These are phyloP conservation scores for Microcaecilia unicolor DNA, from an alignment of 2,797 vertebrate genomes.

Conservation along the genomic window DNA sequence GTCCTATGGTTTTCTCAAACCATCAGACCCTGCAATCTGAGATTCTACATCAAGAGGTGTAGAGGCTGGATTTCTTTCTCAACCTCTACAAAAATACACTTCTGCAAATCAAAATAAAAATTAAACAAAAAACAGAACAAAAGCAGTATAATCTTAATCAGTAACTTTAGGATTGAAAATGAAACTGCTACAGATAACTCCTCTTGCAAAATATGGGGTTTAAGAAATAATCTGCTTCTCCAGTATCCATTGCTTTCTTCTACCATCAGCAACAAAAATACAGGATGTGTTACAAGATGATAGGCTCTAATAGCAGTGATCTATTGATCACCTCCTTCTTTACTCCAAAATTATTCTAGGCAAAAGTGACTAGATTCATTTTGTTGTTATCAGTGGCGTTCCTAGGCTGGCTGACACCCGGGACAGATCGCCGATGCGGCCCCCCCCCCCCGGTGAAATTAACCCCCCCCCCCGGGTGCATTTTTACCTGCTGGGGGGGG, in stretches of 20 bases:
- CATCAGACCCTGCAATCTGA: conserved; percentile 28
- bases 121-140: too few relatives aligned
- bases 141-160: too few relatives aligned
- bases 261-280: neutral
- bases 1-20: conserved; percentile 6
- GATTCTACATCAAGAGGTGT: conserved; percentile 24
- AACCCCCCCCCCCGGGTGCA: too few relatives aligned
- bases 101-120: too few relatives aligned
- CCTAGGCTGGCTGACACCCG: too few relatives aligned
- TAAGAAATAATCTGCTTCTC: neutral
- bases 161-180: too few relatives aligned
- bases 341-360: conserved; percentile 35
- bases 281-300: neutral
- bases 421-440: too few relatives aligned
- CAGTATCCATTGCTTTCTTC: conserved; percentile 14
- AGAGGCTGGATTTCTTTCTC: conserved; percentile 39
- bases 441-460: too few relatives aligned
- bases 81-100: conserved; percentile 48
- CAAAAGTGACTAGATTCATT: too few relatives aligned
- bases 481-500: too few relatives aligned
- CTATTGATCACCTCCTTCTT: neutral
- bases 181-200: neutral
- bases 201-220: neutral
- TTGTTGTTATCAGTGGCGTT: too few relatives aligned
- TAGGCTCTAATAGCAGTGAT: neutral